Evolutionary conservation across 2,113 vertebrate genomes (phyloP).

Genomic region (Ornithorhynchus anatinus): DNA sequence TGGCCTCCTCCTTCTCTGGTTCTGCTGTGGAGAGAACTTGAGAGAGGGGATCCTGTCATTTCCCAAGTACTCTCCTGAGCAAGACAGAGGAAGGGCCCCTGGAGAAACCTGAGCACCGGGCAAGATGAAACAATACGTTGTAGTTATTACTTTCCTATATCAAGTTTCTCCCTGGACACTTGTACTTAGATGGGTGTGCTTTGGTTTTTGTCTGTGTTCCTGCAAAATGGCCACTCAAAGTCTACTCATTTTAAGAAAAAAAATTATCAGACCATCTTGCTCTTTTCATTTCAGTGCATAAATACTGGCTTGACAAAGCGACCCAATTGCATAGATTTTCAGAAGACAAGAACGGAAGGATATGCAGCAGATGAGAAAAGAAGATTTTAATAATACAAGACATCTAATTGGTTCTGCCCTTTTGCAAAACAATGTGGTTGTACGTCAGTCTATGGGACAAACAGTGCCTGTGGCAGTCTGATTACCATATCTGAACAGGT

Average conservation of each 20-base stretch:
- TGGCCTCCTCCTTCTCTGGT: constrained; percentile 24
- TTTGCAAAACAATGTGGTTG: constrained; percentile 35
- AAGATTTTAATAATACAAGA: constrained; percentile 47
- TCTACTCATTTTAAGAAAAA: neutral
- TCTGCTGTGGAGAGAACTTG: constrained; percentile 8
- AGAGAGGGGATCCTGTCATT: neutral
- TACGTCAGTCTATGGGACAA: constrained; percentile 1
- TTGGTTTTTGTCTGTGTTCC: neutral
- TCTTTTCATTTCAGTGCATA: too few relatives aligned
- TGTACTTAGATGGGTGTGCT: constrained; percentile 14
- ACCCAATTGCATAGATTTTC: accelerated
- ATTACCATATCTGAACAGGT: constrained; percentile 24
- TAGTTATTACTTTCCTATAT: constrained; percentile 43
- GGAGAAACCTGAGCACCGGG: constrained; percentile 32
- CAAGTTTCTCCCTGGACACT: constrained; percentile 19
- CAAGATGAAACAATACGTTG: constrained; percentile 55
- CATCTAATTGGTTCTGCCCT: constrained; percentile 35
- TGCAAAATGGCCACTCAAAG: neutral
- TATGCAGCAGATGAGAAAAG: constrained; percentile 27
- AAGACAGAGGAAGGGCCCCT: constrained; percentile 31
- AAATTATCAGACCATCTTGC: neutral
- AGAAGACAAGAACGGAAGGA: neutral
- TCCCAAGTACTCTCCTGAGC: constrained; percentile 24
- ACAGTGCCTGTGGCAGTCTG: neutral
- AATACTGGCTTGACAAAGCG: neutral